phyloP scores from a whole-genome alignment of 2,797 vertebrate genomes.

The Micrastur ruficollis region DNA sequence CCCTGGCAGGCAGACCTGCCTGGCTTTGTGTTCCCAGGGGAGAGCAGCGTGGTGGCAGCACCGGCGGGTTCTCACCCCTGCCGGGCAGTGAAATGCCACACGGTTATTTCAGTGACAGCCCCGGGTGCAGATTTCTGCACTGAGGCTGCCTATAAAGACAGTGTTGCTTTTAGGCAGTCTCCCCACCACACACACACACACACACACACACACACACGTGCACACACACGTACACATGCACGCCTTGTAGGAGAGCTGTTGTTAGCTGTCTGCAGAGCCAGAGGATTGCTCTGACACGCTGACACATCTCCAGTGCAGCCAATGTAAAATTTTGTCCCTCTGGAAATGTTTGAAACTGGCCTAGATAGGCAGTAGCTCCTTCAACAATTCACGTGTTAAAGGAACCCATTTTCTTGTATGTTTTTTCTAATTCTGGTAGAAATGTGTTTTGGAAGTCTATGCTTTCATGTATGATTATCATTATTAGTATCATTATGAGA shows the following conservation, averaged over 20 bases:
- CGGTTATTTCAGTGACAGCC: neutral
- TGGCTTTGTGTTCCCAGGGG: neutral
- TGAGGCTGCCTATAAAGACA: neutral
- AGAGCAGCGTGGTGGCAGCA: too few species aligned
- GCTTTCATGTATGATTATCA: neutral
- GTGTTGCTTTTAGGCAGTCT: neutral
- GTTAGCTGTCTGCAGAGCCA: neutral
- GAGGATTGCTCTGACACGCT: neutral
- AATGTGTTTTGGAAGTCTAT: neutral
- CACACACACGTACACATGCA: too few species aligned
- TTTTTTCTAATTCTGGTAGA: neutral
- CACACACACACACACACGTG: too few species aligned
- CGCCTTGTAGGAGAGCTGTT: neutral
- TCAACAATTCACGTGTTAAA: neutral
- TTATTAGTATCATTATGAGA: neutral
- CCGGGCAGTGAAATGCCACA: fast-evolving
- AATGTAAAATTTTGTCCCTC: neutral
- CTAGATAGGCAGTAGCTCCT: neutral
- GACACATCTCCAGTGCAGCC: neutral
- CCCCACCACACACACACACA: neutral
- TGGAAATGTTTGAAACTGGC: neutral
- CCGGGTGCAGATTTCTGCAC: neutral
- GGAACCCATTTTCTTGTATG: neutral
- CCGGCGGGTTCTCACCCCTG: neutral
- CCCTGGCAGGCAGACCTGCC: neutral